These are phyloP conservation scores for Paradoxurus hermaphroditus DNA, from an alignment of 2,113 vertebrate species.

Conservation along the genomic window DNA sequence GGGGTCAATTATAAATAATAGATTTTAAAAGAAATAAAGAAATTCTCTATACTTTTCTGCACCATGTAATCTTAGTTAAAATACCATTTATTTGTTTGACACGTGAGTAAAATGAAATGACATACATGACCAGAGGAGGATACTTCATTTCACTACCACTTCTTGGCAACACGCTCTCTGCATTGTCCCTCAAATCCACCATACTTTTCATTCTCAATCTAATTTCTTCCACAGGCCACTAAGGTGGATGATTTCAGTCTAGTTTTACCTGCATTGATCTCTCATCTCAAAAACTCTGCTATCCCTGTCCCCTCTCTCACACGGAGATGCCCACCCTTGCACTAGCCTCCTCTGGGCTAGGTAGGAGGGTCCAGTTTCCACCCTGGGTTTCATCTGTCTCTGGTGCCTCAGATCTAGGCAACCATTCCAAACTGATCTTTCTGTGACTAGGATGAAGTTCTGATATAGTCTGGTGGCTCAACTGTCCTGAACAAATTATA, in stretches of 20 bases:
- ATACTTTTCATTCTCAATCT: neutral
- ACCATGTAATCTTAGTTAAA: neutral
- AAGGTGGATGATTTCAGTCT: neutral
- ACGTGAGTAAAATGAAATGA: neutral
- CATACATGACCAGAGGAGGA: neutral
- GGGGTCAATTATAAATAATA: neutral
- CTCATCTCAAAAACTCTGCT: neutral
- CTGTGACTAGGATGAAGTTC: neutral
- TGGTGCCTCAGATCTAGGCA: neutral
- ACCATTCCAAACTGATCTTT: neutral
- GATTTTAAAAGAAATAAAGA: neutral
- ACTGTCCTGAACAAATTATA: neutral
- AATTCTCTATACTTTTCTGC: neutral
- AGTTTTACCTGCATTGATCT: neutral
- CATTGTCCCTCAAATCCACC: neutral
- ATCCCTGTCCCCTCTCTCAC: neutral
- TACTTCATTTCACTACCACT: neutral
- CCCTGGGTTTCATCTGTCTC: neutral
- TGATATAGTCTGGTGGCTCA: neutral
- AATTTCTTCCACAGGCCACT: neutral
- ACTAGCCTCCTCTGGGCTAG: neutral
- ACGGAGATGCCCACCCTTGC: neutral
- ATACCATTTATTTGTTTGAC: neutral
- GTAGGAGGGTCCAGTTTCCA: neutral
- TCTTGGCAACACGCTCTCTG: neutral